Base-by-base conservation (phyloP, 2,888 invertebrate species). In the Xanthorhoe designata region DNA sequence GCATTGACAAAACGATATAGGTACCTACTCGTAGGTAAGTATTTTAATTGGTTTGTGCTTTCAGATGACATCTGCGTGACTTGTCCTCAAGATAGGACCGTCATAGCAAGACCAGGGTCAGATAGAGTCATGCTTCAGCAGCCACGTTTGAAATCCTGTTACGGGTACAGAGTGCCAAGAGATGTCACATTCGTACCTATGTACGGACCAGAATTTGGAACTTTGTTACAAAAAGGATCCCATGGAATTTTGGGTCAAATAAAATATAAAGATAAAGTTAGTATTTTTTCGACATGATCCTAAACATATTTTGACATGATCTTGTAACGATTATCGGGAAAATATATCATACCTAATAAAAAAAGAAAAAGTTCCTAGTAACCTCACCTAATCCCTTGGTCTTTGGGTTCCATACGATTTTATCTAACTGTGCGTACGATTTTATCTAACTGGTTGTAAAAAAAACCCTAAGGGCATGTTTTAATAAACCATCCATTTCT, bases 71-170 rank as follows among this genome's bases (percentile, higher is more conserved):
- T 78, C 5, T 94, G 94, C 71, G 78, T 93, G n/a, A 83, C 78
- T 70, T 94, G 94, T 75, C 94, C 94, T 10, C 81, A 81, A 47
- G 93, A 94, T 68, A 83, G 88, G 72, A 92, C 92, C 2, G 69
- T 93, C 47, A 80, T 94, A 55, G 86, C 91, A 0, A 89, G 86
- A 73, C 68, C 83, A 38, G 90, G 92, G 0, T 75, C 79, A 4
- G 87, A 90, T 64, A 79, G 83, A 32, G 91, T 90, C 0, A 69
- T 85, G 10, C 70, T 94, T 9, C 86, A 88, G 64, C 73, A 75
- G 50, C 93, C 92, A 3, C 79, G 78, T 2, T 72, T 94, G 54
- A 66, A 72, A 13, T 81, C 86, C 8, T 94, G 94, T 75, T 79
- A 85, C 1, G 89, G 89, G 2, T 73, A 71, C 51, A 84, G 72